Base-by-base conservation (phyloP, 2,797 vertebrate genomes). In the Erethizon dorsatum region DNA sequence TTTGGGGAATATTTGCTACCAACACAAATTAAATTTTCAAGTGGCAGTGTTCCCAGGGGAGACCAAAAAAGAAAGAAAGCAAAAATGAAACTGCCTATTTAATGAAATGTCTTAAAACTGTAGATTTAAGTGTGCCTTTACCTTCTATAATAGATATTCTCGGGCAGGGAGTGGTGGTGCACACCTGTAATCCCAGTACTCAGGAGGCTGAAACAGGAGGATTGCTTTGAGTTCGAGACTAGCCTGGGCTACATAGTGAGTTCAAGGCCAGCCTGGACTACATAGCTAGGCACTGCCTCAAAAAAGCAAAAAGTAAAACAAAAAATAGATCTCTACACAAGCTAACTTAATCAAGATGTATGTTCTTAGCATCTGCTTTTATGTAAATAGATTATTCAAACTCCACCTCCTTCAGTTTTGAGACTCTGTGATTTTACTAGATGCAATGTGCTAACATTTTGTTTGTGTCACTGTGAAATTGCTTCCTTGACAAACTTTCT, bases 361-460 rank as follows among this genome's bases (percentile, higher is more conserved):
- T 94, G 18, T 61, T 24, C 26, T 82, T 93, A 90, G 31, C 52
- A 79, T 82, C 9, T 83, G 65, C 92, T 79, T 93, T 96, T 93
- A 75, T 90, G 13, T 61, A 88, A 90, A 65, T 33, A 95, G 73
- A 83, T 97, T 97, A 61, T 93, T 97, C 90, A 90, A 97, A 97
- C 89, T 97, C 20, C 65, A 73, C 89, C 94, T 97, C n/a, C 75
- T 52, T 88, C 97, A 98, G 83, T 97, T 96, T 95, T 96, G 95
- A 98, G 95, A 94, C 45, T 88, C 57, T 83, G 33, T 94, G 96
- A 67, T 65, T 98, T 97, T 89, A 94, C 86, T 97, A 96, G 93
- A 97, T 73, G 97, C 63, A 59, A 80, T 96, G 96, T 93, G 65
- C 56, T 75, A 97, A 96, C 91, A 97, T 97, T 94, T 69, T 91